Evolutionary conservation across 1,140 invertebrate species (phyloP), one percentile per base, ranked within the genome.

Genomic region (Sinonovacula constricta): DNA sequence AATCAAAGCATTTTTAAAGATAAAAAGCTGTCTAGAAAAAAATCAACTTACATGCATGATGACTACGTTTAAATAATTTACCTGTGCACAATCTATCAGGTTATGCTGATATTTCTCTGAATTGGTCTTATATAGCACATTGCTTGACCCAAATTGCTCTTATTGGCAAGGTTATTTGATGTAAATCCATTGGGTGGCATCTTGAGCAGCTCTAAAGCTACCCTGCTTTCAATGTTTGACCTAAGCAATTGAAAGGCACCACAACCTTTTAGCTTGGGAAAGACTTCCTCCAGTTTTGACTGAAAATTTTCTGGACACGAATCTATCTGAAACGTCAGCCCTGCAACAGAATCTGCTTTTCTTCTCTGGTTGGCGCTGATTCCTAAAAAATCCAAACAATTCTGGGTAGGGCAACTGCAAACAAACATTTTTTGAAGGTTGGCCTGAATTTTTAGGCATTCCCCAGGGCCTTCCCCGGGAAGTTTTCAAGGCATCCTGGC

Each of bases 81-180:
- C n/a, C n/a, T n/a, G n/a, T n/a, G n/a, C n/a, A n/a, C n/a, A n/a
- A n/a, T n/a, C n/a, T n/a, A n/a, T n/a, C n/a, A n/a, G n/a, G n/a
- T n/a, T n/a, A n/a, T n/a, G n/a, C n/a, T n/a, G n/a, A n/a, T n/a
- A n/a, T 45, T 18, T 45, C 18, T 45, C 39, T 45, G 39, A 45
- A 71, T 71, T 31, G 68, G 56, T 15, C 56, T 1, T 12, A 71
- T 59, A 22, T 71, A 71, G 54, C 68, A 71, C 22, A 71, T 30
- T 24, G 68, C 68, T 30, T 71, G 53, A 3, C 53, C 56, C 39
- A 60, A 33, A 22, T 36, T 59, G 22, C 68, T 71, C 59, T 71
- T 56, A 45, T 71, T 36, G 10, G 34, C 68, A 30, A 71, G 54
- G 26, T 24, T 59, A 15, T 12, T n/a, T 12, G 54, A 24, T n/a